These are phyloP conservation scores for Ctenochaetus hawaiiensis DNA, from an alignment of 2,797 vertebrate species.

Conservation along the genomic window DNA sequence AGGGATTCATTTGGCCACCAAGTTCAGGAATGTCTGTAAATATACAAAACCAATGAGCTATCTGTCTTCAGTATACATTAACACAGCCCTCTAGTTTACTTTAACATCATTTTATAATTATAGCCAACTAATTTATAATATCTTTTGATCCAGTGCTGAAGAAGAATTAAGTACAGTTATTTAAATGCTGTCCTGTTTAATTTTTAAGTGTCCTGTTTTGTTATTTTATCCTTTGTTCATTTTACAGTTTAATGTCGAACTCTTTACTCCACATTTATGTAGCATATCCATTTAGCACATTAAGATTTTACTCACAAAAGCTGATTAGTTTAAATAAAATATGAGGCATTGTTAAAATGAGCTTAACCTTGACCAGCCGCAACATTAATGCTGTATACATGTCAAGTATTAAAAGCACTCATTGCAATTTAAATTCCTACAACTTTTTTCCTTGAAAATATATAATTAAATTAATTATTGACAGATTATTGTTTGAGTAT, in stretches of 20 bases:
- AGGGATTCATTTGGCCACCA: slow-evolving; percentile 31
- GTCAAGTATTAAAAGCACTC: no score
- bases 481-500: neutral
- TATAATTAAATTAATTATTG: neutral
- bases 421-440: neutral
- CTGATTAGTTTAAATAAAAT: neutral
- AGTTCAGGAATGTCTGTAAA: slow-evolving; percentile 59
- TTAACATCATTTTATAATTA: neutral
- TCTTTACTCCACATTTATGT: neutral
- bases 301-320: neutral
- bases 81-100: neutral
- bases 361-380: neutral
- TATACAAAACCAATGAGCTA: slow-evolving; percentile 24
- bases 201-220: neutral
- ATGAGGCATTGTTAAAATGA: neutral
- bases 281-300: neutral
- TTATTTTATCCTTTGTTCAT: neutral
- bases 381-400: neutral
- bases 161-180: neutral
- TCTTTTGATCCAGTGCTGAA: neutral
- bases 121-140: no score
- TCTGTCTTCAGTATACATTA: slow-evolving; percentile 1
- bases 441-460: neutral
- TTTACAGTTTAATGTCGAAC: neutral
- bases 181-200: neutral